These are phyloP conservation scores for Strix uralensis DNA, from an alignment of 2,113 vertebrate species.

Conservation along the genomic window DNA sequence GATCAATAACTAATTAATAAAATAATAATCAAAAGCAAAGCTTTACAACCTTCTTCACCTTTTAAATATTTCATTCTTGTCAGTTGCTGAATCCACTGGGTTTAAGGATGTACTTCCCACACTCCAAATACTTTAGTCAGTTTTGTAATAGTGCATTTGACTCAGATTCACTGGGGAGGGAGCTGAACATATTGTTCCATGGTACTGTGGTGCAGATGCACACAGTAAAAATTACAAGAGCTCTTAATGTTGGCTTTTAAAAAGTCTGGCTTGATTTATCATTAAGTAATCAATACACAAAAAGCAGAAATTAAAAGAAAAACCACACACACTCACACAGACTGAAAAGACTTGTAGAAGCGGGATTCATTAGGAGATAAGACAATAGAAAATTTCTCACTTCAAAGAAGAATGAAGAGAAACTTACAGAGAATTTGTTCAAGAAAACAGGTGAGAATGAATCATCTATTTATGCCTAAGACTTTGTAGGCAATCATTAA, in stretches of 20 bases:
- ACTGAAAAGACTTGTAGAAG: background rate
- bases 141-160: background rate
- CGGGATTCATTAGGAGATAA: background rate
- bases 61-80: background rate
- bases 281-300: background rate
- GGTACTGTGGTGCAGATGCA: background rate
- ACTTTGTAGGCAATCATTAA: background rate
- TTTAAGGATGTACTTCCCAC: background rate
- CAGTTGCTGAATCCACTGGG: background rate
- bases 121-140: background rate
- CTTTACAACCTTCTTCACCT: background rate
- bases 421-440: background rate
- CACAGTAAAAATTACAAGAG: background rate
- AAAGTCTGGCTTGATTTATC: background rate
- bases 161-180: background rate
- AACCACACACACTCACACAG: background rate
- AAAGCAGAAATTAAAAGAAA: background rate
- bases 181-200: background rate
- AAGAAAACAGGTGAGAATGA: background rate
- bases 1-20: conserved; percentile 6
- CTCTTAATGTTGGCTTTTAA: background rate
- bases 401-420: background rate
- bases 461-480: background rate
- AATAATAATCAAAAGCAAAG: conserved; percentile 8
- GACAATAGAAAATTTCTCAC: background rate